Evolutionary conservation across 2,888 invertebrate genomes (phyloP).

Genomic region (Heliconius ethilla): DNA sequence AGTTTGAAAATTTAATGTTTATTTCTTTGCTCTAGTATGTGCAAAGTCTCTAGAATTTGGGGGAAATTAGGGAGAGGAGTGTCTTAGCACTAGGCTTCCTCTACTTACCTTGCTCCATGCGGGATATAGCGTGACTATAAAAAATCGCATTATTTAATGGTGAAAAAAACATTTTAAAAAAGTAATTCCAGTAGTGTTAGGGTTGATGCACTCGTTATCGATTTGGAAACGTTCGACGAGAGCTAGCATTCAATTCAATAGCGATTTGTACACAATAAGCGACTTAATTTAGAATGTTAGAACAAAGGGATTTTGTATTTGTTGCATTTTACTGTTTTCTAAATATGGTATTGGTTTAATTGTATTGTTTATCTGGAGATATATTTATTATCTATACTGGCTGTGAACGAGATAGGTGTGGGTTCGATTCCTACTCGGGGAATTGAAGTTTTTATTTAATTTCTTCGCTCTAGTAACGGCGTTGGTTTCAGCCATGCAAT

Average conservation of each 20-base stretch:
- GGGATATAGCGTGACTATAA: background rate
- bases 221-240: conserved; percentile 31
- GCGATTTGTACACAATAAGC: conserved; percentile 44
- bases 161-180: background rate
- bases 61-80: background rate
- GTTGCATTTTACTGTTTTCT: background rate
- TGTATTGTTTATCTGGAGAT: background rate
- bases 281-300: conserved; percentile 17
- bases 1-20: too few relatives aligned
- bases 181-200: conserved; percentile 14
- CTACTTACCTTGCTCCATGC: background rate
- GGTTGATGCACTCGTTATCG: conserved; percentile 27
- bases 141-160: background rate
- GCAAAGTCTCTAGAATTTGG: too few relatives aligned
- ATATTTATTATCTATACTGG: background rate
- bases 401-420: too few relatives aligned
- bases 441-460: too few relatives aligned
- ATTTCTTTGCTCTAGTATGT: too few relatives aligned
- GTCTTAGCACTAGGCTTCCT: background rate
- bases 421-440: too few relatives aligned
- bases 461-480: too few relatives aligned
- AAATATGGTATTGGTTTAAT: background rate
- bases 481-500: too few relatives aligned
- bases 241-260: conserved; percentile 30
- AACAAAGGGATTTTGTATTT: conserved; percentile 2